Percentiles rank a stretch among this genome's conserved stretches.
Conservation (phyloP, 2,888 invertebrate species). For the Camptogramma bilineatum region DNA sequence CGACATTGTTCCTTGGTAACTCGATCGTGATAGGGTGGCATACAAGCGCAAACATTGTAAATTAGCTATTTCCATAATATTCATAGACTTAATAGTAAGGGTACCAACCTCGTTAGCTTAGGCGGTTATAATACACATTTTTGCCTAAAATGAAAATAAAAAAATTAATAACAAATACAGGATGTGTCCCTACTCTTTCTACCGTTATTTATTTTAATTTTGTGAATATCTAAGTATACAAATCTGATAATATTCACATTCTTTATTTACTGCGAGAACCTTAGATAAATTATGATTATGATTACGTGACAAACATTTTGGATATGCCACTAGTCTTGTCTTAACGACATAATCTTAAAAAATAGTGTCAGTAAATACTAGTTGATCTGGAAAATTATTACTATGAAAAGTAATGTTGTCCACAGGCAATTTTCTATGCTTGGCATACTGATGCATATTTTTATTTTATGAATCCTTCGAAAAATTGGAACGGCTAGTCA, state of each 20-base stretch:
- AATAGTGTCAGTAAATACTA: not conserved
- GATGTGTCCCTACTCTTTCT: no score
- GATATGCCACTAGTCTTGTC: not conserved
- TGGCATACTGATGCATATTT: not conserved
- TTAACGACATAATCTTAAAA: not conserved
- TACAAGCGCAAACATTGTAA: slow-evolving; percentile 8
- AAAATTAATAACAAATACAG: no score
- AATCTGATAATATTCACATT: not conserved
- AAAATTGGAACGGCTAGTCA: no score
- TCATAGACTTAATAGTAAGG: slow-evolving; percentile 9
- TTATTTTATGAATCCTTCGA: no score
- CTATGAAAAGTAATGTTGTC: not conserved
- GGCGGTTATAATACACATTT: not conserved
- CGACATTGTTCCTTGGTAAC: slow-evolving; percentile 3
- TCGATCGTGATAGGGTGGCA: slow-evolving; percentile 5
- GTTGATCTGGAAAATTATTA: not conserved
- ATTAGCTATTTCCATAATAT: slow-evolving; percentile 16
- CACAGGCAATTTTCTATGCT: not conserved
- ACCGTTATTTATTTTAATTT: no score
- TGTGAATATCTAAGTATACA: no score
- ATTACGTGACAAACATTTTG: not conserved
- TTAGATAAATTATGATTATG: slow-evolving; percentile 1
- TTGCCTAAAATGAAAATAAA: no score
- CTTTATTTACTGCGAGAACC: not conserved
- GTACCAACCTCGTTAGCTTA: slow-evolving; percentile 3